Conservation (phyloP, 2,797 vertebrate genomes). For the Chloroceryle amazona region DNA sequence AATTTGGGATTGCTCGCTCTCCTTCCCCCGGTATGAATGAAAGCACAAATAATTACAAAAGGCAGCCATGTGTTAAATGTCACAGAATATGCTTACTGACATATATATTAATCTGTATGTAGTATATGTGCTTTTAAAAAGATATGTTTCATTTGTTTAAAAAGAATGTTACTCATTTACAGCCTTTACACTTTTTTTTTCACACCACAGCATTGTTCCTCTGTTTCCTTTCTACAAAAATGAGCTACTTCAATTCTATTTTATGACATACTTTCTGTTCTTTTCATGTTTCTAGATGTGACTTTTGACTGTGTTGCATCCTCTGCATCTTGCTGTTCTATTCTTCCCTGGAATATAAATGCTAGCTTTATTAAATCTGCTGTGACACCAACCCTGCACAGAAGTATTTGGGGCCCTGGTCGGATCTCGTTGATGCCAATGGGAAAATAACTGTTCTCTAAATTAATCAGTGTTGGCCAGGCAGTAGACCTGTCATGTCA, state of each 20-base stretch:
- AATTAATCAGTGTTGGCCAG: neutral
- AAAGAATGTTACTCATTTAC: neutral
- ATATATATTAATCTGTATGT: neutral
- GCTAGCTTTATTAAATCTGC: neutral
- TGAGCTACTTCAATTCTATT: neutral
- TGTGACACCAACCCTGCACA: neutral
- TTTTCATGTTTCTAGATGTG: neutral
- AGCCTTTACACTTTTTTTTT: neutral
- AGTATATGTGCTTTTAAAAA: neutral
- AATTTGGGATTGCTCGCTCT: neutral
- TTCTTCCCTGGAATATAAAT: conserved; percentile 21
- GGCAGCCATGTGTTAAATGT: neutral
- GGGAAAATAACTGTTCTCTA: conserved; percentile 2
- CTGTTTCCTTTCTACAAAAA: neutral
- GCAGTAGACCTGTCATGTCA: neutral
- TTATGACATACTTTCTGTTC: neutral
- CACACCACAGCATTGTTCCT: neutral
- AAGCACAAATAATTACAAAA: neutral
- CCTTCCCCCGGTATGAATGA: neutral
- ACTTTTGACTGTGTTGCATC: neutral
- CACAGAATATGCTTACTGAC: neutral
- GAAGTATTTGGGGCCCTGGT: neutral
- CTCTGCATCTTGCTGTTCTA: conserved; percentile 20
- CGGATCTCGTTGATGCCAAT: neutral
- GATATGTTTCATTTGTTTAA: neutral